phyloP scores from a whole-genome alignment of 1,140 invertebrate genomes.

The Pantala flavescens region DNA sequence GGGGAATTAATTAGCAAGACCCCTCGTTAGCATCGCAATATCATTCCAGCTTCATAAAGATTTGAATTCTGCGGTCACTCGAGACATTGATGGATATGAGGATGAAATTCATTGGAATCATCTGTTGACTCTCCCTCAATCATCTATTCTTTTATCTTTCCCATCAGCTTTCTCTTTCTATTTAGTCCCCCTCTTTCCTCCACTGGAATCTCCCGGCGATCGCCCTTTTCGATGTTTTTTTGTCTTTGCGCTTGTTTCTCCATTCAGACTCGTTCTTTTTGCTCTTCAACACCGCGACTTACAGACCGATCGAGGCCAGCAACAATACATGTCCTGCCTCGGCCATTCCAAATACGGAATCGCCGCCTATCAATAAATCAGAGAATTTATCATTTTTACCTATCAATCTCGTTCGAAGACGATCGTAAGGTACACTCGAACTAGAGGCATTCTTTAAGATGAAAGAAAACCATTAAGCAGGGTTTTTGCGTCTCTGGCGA shows the following conservation, averaged over 20 bases:
- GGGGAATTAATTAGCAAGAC: too few relatives aligned
- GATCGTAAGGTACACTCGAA: background rate
- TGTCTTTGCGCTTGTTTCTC: background rate
- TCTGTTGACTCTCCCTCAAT: too few relatives aligned
- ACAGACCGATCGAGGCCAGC: background rate
- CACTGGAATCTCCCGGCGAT: background rate
- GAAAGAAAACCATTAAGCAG: background rate
- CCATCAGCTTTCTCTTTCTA: too few relatives aligned
- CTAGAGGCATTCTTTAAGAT: background rate
- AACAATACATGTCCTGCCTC: background rate
- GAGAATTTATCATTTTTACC: conserved; percentile 5
- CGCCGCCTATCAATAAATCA: background rate
- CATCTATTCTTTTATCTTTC: too few relatives aligned
- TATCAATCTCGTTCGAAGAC: background rate
- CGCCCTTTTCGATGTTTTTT: too few relatives aligned
- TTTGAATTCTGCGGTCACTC: too few relatives aligned
- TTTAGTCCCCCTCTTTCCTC: background rate
- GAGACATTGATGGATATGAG: too few relatives aligned
- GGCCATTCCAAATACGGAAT: background rate
- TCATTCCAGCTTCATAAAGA: too few relatives aligned
- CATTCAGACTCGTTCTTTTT: background rate
- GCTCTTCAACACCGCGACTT: background rate
- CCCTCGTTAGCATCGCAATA: too few relatives aligned
- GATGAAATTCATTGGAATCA: too few relatives aligned
- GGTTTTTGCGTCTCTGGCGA: background rate